Conservation (phyloP, 2,888 invertebrate genomes). For the Fabriciana adippe region DNA sequence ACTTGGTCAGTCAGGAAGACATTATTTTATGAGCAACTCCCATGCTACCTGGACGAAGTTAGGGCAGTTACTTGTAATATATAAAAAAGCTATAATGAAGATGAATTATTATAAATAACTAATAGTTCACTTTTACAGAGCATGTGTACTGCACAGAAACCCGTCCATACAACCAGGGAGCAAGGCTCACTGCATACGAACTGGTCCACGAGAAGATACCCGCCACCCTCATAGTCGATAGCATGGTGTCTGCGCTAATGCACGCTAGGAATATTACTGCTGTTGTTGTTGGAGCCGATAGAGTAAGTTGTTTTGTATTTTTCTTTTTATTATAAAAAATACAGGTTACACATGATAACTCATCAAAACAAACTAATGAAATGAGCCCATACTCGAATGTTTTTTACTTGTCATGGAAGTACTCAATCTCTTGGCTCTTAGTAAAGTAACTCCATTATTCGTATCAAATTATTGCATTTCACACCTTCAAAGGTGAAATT, state of each 20-base stretch:
- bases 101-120: background rate
- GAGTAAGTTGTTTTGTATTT: conserved; percentile 80
- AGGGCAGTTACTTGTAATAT: no score
- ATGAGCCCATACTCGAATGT: no score
- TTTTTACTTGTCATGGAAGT: no score
- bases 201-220: conserved; percentile 95
- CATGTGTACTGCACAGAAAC: conserved; percentile 98
- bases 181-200: conserved; percentile 97
- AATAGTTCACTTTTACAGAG: conserved; percentile 76
- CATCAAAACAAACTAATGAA: no score
- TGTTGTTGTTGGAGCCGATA: conserved; percentile 98
- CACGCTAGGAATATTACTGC: conserved; percentile 91
- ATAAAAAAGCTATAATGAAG: background rate
- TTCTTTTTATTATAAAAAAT: no score
- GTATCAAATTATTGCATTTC: no score
- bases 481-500: no score
- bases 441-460: no score
- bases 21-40: no score
- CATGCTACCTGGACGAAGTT: background rate
- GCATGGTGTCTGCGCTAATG: conserved; percentile 97
- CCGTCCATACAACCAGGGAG: conserved; percentile 98
- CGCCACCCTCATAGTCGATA: conserved; percentile 95
- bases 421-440: no score
- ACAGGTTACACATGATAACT: no score
- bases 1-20: no score